Base-by-base conservation (phyloP, 2,797 vertebrate genomes). In the Sebastes reedi region DNA sequence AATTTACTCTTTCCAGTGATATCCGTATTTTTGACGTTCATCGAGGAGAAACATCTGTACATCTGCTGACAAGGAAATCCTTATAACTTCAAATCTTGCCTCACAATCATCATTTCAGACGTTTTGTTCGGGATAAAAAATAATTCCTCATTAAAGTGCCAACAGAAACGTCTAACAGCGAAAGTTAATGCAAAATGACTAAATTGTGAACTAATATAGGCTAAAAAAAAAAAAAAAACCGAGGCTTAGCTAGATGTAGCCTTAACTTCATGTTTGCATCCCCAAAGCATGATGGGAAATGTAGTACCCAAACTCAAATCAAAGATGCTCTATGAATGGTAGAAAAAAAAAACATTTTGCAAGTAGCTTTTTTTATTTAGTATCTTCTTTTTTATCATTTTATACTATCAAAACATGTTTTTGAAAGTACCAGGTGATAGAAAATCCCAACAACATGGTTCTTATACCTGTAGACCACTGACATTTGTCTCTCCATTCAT, bases 31-130 rank as follows among this genome's bases (percentile, higher is more conserved):
- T 5, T 1, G 6, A 24, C 8, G 55, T 54, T 42, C n/a, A 7
- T 3, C 0, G 6, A 60, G 27, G 5, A 71, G 20, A 67, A 16
- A 20, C 8, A n/a, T 24, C n/a, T 0, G 0, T 22, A 32, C 3
- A 65, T 36, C 24, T 16, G 59, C n/a, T 32, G 74, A 2, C 29
- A 60, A 5, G 22, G 14, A 36, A 34, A 14, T 58, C 10, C 39
- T 61, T 50, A 12, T 3, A 32, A 59, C 14, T 34, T 77, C 1
- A 58, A 20, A 52, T 11, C 2, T 12, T 34, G 50, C 0, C 39
- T 46, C 58, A n/a, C 16, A 27, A 72, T 46, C 22, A 13, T 13
- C 2, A 46, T 25, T 34, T 62, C 11, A 18, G 11, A 20, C 1
- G 8, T 59, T 58, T 71, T 16, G 5, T 24, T 39, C 7, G 0